These are phyloP conservation scores for Vanessa atalanta DNA, from an alignment of 1,140 invertebrate species.

Conservation along the genomic window DNA sequence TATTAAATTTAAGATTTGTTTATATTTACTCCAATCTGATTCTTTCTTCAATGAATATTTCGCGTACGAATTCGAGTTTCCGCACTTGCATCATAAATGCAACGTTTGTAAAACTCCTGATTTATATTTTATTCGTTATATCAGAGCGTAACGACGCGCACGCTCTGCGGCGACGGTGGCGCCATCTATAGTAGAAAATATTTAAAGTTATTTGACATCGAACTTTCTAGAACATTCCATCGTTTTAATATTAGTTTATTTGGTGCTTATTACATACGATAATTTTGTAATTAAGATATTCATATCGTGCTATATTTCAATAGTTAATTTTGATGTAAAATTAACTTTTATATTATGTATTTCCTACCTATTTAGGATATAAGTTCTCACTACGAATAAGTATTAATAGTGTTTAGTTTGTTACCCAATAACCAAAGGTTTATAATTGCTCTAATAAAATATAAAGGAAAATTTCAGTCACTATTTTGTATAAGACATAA, in stretches of 20 bases:
- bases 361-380: conserved; percentile 16
- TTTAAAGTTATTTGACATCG: no score
- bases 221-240: no score
- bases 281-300: conserved; percentile 1
- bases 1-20: no score
- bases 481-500: conserved; percentile 39
- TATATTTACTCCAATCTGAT: no score
- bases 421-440: conserved; percentile 68
- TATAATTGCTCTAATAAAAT: conserved; percentile 48
- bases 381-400: conserved; percentile 21
- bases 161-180: no score
- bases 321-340: conserved; percentile 7
- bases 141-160: no score
- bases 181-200: no score
- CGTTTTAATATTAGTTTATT: not conserved
- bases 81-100: no score
- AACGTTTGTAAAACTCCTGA: no score
- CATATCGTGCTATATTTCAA: not conserved
- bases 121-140: no score
- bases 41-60: no score
- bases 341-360: not conserved
- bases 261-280: conserved; percentile 9
- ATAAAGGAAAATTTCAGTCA: conserved; percentile 53
- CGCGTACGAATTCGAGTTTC: no score
- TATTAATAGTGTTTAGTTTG: conserved; percentile 46